Percentiles rank a stretch among this genome's conserved stretches.
These are phyloP conservation scores for Callyntrura sp. DNA, from an alignment of 2,888 invertebrate genomes.

Conservation along the genomic window DNA sequence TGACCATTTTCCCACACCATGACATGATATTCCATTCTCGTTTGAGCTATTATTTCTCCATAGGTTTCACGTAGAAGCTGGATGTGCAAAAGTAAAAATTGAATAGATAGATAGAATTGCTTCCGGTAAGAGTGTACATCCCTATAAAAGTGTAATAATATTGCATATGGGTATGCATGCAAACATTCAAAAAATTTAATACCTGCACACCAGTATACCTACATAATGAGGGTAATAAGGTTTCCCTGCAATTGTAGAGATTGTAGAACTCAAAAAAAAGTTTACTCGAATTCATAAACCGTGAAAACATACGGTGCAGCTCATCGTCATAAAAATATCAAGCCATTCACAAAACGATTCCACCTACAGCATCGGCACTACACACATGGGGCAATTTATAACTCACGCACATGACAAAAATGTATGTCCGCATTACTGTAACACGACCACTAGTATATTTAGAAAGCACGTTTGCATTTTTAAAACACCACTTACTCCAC, in stretches of 20 bases:
- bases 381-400: too few species aligned
- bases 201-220: not conserved
- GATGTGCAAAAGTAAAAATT: slow-evolving; percentile 54
- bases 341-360: slow-evolving; percentile 30
- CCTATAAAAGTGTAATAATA: not conserved
- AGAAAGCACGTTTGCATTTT: not conserved
- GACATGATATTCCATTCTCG: slow-evolving; percentile 33
- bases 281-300: not conserved
- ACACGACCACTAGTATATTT: not conserved
- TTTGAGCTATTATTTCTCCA: slow-evolving; percentile 12
- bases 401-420: too few species aligned
- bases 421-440: too few species aligned
- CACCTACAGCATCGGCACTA: too few species aligned
- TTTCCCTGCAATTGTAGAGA: not conserved
- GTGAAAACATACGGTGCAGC: not conserved
- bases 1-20: slow-evolving; percentile 57
- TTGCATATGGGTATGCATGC: not conserved
- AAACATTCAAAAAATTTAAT: not conserved
- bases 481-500: too few species aligned
- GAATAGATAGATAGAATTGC: slow-evolving; percentile 73
- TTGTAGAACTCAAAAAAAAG: not conserved
- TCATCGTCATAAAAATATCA: not conserved
- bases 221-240: not conserved
- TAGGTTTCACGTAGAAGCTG: slow-evolving; percentile 22
- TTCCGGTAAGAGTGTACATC: slow-evolving; percentile 55